These are phyloP conservation scores for Perdita meconis DNA, from an alignment of 2,888 invertebrate species.

Conservation along the genomic window DNA sequence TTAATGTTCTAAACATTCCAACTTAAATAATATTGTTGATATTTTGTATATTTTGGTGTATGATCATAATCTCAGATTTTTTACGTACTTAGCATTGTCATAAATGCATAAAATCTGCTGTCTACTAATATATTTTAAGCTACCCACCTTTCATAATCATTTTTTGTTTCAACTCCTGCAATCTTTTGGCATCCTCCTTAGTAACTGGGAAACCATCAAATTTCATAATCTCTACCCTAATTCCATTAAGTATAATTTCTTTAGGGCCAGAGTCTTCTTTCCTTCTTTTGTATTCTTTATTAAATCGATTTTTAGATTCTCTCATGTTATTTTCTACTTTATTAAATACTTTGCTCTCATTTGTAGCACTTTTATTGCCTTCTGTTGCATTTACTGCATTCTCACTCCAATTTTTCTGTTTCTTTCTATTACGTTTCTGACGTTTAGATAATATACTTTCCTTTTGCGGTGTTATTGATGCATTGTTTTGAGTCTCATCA, in stretches of 20 bases:
- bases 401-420: constrained; percentile 8
- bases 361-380: background rate
- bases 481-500: background rate
- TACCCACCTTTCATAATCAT: constrained; percentile 87
- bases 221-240: constrained; percentile 87
- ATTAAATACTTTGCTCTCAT: constrained; percentile 14
- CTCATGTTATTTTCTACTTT: constrained; percentile 69
- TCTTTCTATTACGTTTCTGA: constrained; percentile 75
- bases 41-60: too few relatives aligned
- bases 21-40: too few relatives aligned
- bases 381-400: background rate
- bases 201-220: constrained; percentile 90
- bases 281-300: constrained; percentile 78
- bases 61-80: too few relatives aligned
- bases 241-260: constrained; percentile 87
- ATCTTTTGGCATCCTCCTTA: constrained; percentile 89
- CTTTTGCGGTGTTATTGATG: constrained; percentile 49
- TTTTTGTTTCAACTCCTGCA: constrained; percentile 87
- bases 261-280: constrained; percentile 83
- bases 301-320: constrained; percentile 84
- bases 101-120: too few relatives aligned
- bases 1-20: too few relatives aligned
- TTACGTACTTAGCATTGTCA: too few relatives aligned
- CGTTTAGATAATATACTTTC: constrained; percentile 71
- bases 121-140: background rate